Conservation (phyloP, 2,113 vertebrate species). For the Callithrix jacchus region DNA sequence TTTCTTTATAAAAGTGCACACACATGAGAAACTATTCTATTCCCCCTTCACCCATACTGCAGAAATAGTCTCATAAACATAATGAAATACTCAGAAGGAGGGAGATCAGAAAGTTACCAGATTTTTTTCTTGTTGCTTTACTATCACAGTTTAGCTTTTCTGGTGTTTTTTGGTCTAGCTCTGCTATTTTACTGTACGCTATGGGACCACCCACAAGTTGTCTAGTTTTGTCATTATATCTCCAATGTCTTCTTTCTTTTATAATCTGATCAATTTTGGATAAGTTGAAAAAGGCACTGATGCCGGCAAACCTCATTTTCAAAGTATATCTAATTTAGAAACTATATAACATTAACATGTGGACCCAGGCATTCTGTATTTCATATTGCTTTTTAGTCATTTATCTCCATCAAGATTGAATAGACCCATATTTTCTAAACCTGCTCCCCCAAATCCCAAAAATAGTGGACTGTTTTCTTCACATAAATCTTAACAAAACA, state of each 20-base stretch:
- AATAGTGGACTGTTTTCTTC: conserved; percentile 43
- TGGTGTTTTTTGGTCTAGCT: neutral
- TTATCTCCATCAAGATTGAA: neutral
- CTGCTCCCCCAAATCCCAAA: neutral
- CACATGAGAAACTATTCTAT: neutral
- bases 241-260: neutral
- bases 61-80: neutral
- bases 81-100: neutral
- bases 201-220: neutral
- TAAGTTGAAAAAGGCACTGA: neutral
- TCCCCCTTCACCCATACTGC: neutral
- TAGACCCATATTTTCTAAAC: neutral
- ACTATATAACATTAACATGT: neutral
- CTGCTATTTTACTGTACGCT: neutral
- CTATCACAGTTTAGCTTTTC: neutral
- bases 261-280: neutral
- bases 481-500: conserved; percentile 1
- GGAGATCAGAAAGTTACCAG: neutral
- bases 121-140: neutral
- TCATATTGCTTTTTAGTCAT: neutral
- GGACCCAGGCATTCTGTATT: conserved; percentile 4
- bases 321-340: neutral
- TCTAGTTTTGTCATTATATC: neutral
- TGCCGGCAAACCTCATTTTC: neutral
- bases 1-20: conserved; percentile 20